A percentile compares a stretch with the other conserved stretches of the same genome.
These are phyloP conservation scores for Diadumene lineata DNA, from an alignment of 92 coral and sea anemone genomes.

Conservation along the genomic window DNA sequence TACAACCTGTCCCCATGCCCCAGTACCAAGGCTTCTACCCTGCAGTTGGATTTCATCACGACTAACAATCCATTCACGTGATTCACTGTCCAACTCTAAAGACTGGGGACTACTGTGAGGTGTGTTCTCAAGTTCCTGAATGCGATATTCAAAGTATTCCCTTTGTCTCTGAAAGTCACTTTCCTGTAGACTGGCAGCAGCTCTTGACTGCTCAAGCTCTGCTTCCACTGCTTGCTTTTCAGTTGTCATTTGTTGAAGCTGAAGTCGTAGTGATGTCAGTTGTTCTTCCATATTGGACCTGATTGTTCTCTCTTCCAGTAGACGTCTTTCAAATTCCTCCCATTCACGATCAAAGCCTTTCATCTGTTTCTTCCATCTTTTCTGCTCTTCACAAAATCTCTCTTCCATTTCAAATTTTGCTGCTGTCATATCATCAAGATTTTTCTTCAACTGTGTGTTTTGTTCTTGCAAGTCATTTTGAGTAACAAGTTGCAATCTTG, in stretches of 20 bases:
- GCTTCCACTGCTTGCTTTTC: slow-evolving; percentile 43
- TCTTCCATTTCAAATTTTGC: slow-evolving; percentile 37
- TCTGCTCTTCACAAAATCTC: slow-evolving; percentile 56
- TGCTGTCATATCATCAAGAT: slow-evolving; percentile 28
- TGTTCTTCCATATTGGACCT: slow-evolving; percentile 56
- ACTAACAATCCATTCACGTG: slow-evolving; percentile 82
- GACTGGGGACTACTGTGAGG: slow-evolving; percentile 9
- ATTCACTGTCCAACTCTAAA: slow-evolving; percentile 15
- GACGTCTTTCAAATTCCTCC: slow-evolving; percentile 78
- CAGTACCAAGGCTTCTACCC: slow-evolving; percentile 64
- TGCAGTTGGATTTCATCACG: slow-evolving; percentile 78
- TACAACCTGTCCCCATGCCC: slow-evolving; percentile 90
- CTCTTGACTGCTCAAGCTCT: slow-evolving; percentile 42
- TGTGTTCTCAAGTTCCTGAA: slow-evolving; percentile 44
- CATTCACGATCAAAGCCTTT: slow-evolving; percentile 73
- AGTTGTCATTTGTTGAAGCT: slow-evolving; percentile 48
- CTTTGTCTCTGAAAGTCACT: slow-evolving; percentile 37
- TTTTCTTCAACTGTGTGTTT: slow-evolving; percentile 38
- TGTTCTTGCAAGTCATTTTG: slow-evolving; percentile 43
- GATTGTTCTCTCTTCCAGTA: slow-evolving; percentile 73
- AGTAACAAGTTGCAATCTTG: slow-evolving; percentile 27
- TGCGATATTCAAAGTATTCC: slow-evolving; percentile 37
- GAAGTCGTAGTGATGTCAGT: slow-evolving; percentile 17
- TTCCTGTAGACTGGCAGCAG: slow-evolving; percentile 21
- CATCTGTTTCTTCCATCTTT: slow-evolving; percentile 58